Conservation (phyloP, 2,113 vertebrate genomes). For the Azemiops feae region DNA sequence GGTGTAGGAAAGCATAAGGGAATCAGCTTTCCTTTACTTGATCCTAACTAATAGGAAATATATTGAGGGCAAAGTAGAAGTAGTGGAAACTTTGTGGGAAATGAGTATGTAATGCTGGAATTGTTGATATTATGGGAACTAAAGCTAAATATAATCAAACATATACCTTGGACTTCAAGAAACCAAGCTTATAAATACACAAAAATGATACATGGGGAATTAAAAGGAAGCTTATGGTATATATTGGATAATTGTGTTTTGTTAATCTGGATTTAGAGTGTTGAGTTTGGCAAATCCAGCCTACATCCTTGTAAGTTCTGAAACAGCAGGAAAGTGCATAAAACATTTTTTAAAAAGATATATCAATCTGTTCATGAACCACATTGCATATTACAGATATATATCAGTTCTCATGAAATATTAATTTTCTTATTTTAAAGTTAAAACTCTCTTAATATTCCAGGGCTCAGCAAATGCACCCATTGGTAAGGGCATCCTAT, state of each 20-base stretch:
- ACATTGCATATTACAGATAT: background rate
- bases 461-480: background rate
- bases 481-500: background rate
- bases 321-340: background rate
- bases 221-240: background rate
- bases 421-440: background rate
- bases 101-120: background rate
- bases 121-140: background rate
- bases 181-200: background rate
- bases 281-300: background rate
- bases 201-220: background rate
- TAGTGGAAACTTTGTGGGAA: background rate
- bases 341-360: background rate
- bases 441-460: background rate
- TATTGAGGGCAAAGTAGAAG: background rate
- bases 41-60: background rate
- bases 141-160: background rate
- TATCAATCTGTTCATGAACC: background rate
- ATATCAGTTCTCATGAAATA: background rate
- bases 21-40: background rate
- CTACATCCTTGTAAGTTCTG: slow-evolving; percentile 19
- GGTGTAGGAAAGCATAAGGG: background rate
- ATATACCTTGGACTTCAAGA: background rate
- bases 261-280: background rate
- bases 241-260: no score